Conservation (phyloP, 1,140 invertebrate genomes). For the Diorhabda carinulata region DNA sequence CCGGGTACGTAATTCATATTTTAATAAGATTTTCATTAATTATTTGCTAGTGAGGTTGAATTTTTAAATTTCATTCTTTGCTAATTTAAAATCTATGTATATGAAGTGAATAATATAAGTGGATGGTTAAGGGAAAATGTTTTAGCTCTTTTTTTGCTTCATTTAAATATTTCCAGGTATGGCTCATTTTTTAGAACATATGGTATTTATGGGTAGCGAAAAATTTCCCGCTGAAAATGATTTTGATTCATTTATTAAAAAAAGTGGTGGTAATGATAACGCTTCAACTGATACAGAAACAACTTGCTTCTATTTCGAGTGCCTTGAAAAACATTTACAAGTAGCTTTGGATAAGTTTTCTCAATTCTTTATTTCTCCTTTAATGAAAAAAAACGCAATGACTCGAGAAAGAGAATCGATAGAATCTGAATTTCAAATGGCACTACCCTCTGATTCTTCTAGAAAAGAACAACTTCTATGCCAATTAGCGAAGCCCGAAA, state of each 20-base stretch:
- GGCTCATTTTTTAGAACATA: constrained; percentile 93
- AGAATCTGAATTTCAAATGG: constrained; percentile 82
- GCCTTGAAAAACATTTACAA: constrained; percentile 71
- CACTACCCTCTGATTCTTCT: constrained; percentile 61
- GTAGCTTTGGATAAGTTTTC: constrained; percentile 81
- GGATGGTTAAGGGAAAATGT: too few relatives aligned
- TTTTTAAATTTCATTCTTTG: too few relatives aligned
- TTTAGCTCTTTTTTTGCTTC: too few relatives aligned
- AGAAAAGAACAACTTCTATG: constrained; percentile 72
- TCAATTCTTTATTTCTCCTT: constrained; percentile 83
- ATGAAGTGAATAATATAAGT: too few relatives aligned
- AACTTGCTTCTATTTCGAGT: constrained; percentile 85
- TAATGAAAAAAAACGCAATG: constrained; percentile 84
- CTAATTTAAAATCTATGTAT: too few relatives aligned
- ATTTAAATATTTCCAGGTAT: constrained; percentile 51
- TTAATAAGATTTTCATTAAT: too few relatives aligned
- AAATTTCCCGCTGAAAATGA: constrained; percentile 85
- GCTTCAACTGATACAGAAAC: constrained; percentile 80
- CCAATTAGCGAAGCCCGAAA: constrained; percentile 60
- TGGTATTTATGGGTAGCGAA: constrained; percentile 91
- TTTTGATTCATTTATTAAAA: constrained; percentile 73
- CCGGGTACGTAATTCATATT: constrained; percentile 51
- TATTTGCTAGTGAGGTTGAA: too few relatives aligned
- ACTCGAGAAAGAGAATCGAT: constrained; percentile 87
- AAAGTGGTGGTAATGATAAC: constrained; percentile 77